Percentiles rank a stretch among this genome's conserved stretches.
Conservation (phyloP, 2,888 invertebrate genomes). For the Drosophila kambysellisi region DNA sequence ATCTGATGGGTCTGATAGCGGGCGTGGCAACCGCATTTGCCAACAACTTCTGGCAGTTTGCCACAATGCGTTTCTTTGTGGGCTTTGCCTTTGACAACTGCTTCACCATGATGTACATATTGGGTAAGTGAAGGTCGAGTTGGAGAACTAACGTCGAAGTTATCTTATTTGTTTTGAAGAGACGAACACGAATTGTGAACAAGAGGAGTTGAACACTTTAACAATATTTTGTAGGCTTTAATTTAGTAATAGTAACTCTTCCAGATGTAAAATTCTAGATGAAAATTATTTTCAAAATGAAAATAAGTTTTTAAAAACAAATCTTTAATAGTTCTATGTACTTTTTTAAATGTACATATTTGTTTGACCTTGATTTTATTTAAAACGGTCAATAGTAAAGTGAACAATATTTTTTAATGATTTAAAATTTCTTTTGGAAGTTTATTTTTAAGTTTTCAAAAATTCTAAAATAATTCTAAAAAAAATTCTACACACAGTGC, state of each 20-base stretch:
- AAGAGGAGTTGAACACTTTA: not conserved
- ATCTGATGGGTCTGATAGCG: constrained; percentile 89
- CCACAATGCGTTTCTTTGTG: constrained; percentile 92
- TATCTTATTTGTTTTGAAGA: not conserved
- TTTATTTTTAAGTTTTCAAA: not conserved
- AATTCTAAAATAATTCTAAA: not conserved
- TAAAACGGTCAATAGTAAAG: not conserved
- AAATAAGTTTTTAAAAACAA: not conserved
- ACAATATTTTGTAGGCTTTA: not conserved
- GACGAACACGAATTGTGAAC: not conserved
- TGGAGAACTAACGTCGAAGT: not conserved
- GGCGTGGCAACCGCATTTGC: constrained; percentile 91
- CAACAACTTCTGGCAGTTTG: constrained; percentile 91
- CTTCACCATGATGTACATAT: constrained; percentile 96
- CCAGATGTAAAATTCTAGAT: not conserved
- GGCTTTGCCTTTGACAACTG: constrained; percentile 96
- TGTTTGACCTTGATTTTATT: not conserved
- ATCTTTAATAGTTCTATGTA: not conserved
- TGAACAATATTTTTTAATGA: not conserved
- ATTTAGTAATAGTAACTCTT: not conserved
- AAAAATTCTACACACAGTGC: no score
- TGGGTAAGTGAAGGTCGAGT: constrained; percentile 87
- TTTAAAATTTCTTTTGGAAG: not conserved
- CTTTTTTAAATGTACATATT: not conserved
- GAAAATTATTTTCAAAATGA: no score